Conservation (phyloP, 2,113 vertebrate species). For the Furnarius figulus region DNA sequence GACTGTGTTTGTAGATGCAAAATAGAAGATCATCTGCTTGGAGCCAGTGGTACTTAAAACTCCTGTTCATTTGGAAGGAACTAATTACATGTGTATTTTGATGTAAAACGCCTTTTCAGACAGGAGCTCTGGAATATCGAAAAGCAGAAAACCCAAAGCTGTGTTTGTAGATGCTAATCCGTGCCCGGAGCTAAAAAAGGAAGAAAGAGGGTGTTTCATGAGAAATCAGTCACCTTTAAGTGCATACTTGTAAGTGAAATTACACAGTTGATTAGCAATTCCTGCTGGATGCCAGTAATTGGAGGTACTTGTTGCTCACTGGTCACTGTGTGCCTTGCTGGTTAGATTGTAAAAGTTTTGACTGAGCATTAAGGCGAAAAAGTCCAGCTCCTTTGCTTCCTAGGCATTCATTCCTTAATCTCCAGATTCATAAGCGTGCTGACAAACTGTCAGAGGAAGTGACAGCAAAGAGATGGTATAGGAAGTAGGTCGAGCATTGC, state of each 20-base stretch:
- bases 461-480: not conserved
- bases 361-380: not conserved
- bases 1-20: not conserved
- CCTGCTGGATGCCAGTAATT: not conserved
- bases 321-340: not conserved
- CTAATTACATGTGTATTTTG: not conserved
- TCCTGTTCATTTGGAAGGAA: not conserved
- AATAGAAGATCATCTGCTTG: not conserved
- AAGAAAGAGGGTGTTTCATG: not conserved
- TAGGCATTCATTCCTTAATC: not conserved
- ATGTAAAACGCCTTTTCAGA: not conserved
- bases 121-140: not conserved
- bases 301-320: constrained; percentile 13
- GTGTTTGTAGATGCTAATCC: not conserved
- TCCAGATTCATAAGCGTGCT: not conserved
- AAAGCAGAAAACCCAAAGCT: not conserved
- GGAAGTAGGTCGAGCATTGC: not conserved
- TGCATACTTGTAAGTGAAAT: not conserved
- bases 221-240: not conserved
- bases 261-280: not conserved
- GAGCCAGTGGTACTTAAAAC: not conserved
- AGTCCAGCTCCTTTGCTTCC: not conserved
- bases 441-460: constrained; percentile 53
- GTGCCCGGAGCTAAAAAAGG: not conserved
- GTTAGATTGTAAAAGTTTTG: not conserved